Evolutionary conservation across 2,113 vertebrate genomes (phyloP).

Genomic region (Mastomys coucha): DNA sequence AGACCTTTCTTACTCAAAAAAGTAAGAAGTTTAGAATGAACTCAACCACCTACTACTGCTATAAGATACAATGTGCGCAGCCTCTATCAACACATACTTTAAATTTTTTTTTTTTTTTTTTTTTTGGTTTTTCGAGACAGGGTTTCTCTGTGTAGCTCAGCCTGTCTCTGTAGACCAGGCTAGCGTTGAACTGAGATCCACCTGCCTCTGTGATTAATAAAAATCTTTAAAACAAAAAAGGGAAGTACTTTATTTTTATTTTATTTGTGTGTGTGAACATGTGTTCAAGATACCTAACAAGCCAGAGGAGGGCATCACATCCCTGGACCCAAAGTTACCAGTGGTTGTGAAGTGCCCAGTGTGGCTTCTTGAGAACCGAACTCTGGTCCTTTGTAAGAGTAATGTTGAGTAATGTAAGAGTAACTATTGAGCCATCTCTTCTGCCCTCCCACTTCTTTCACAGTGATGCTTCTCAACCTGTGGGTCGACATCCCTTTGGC

Average conservation of each 20-base stretch:
- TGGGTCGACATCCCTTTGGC: not conserved
- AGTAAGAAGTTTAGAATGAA: not conserved
- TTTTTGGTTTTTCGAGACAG: no score
- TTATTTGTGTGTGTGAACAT: not conserved
- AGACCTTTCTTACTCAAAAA: not conserved
- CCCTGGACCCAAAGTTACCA: not conserved
- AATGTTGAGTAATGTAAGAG: no score
- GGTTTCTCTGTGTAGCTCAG: no score
- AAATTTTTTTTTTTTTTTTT: not conserved
- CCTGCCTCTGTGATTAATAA: not conserved
- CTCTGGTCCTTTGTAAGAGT: not conserved
- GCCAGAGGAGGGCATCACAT: not conserved
- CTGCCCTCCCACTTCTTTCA: not conserved
- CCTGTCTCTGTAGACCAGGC: no score
- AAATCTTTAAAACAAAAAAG: not conserved
- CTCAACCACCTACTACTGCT: not conserved
- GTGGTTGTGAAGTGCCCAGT: not conserved
- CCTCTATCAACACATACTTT: not conserved
- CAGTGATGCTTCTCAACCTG: not conserved
- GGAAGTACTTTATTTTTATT: not conserved
- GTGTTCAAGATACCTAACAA: not conserved
- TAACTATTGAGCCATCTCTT: not conserved
- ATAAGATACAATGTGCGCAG: not conserved
- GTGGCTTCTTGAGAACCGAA: not conserved
- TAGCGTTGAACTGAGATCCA: no score